Base-by-base conservation (phyloP, 2,888 invertebrate genomes). In the Andrena minutula region DNA sequence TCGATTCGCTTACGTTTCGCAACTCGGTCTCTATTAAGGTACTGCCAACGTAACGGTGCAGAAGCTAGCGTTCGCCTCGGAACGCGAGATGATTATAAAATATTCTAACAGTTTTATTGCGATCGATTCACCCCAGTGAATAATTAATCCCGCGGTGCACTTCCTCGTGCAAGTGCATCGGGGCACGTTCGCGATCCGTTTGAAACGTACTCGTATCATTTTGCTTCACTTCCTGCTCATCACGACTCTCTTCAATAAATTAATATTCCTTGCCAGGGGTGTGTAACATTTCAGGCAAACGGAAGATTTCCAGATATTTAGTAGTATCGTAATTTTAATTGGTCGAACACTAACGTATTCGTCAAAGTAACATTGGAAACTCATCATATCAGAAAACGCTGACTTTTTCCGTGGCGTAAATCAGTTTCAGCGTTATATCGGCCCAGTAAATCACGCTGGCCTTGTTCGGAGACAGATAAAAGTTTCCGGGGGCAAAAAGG, bases 101-200 rank as follows among this genome's bases (percentile, higher is more conserved):
- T 71, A 68, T 47, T 64, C 66, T 75, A 75, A 83, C 82, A 78
- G 82, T 75, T 83, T 72, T 72, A 75, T 72, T 64, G 60, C 75
- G 71, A 58, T 64, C 78, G 72, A 78, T 78, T 41, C 81, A 53
- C 51, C 32, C 30, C 49, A 28, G 28, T 47, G 71, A 77, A 81
- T 79, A 81, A 83, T 83, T 83, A 47, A 76, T 76, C 66, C 73
- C 73, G 60, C 73, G 73, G 79, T 81, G 70, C 75, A 79, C 79
- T 77, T 82, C 76, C 64, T 35, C 82, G 79, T 72, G 79, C 79
- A 64, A 75, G 35, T 64, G 83, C 75, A 72, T 35, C 63, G 2
- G 20, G 76, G 41, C 69, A 70, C 72, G 80, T 75, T 30, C 64
- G 20, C 74, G 78, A 75, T 63, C 75, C 51, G 69, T 75, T 76